A percentile compares a stretch with the other conserved stretches of the same genome.
These are phyloP conservation scores for Tympanuchus pallidicinctus DNA, from an alignment of 2,113 vertebrate genomes.

Conservation along the genomic window DNA sequence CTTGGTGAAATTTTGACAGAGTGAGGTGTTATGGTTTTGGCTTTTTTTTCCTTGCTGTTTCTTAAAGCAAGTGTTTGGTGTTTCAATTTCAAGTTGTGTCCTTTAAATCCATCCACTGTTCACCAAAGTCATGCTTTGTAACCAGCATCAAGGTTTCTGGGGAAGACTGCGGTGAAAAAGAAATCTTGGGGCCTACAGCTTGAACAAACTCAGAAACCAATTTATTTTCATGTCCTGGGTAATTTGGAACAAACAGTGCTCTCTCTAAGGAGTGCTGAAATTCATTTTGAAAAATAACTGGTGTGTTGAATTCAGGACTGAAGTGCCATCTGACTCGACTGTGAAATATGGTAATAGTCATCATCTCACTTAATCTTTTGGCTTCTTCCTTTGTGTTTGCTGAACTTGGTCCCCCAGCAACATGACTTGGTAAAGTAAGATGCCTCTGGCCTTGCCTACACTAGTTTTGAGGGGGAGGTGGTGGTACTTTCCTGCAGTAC, in stretches of 20 bases:
- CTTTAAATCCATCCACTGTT: not conserved
- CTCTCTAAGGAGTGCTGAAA: constrained; percentile 20
- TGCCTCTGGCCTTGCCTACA: constrained; percentile 6
- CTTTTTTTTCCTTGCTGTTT: accelerated
- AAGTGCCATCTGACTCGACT: constrained; percentile 15
- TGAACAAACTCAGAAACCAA: not conserved
- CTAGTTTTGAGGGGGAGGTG: not conserved
- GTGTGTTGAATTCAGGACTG: constrained; percentile 11
- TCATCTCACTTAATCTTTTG: constrained; percentile 33
- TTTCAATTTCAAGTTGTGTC: not conserved
- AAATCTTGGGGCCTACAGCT: not conserved
- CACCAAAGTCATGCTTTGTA: not conserved
- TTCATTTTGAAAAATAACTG: constrained; percentile 24
- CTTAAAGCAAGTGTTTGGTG: not conserved
- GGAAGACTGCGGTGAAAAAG: not conserved
- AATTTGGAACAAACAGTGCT: not conserved
- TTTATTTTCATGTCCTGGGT: constrained; percentile 10
- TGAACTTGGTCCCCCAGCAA: constrained; percentile 47
- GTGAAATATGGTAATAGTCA: constrained; percentile 29
- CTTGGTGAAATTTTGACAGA: not conserved
- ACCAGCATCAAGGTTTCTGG: not conserved
- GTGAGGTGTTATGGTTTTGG: not conserved
- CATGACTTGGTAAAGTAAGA: not conserved
- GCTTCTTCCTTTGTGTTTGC: constrained; percentile 38
- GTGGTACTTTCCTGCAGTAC: not conserved